phyloP scores from a whole-genome alignment of 2,888 invertebrate genomes.

The Pristionchus entomophagus region DNA sequence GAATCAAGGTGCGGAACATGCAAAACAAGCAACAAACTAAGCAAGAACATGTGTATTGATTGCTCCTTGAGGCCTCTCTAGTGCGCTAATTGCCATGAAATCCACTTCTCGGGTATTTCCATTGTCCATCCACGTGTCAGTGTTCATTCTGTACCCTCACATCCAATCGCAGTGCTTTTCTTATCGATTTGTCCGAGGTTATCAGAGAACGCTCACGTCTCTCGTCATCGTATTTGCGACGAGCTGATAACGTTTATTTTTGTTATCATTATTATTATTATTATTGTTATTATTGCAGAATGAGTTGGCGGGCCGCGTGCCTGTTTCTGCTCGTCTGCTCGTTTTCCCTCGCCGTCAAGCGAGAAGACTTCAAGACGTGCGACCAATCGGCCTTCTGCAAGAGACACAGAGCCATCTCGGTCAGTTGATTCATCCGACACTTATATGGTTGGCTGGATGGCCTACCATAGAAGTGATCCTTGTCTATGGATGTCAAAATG shows the following conservation, averaged over 20 bases:
- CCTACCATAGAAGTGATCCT: too few species aligned
- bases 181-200: background rate
- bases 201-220: background rate
- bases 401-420: slow-evolving; percentile 60
- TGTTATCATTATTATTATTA: background rate
- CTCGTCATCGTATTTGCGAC: background rate
- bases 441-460: too few species aligned
- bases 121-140: background rate
- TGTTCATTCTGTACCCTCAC: background rate
- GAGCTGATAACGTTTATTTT: too few species aligned
- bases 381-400: slow-evolving; percentile 74
- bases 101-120: background rate
- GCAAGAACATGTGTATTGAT: background rate
- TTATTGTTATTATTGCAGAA: background rate
- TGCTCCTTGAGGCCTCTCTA: background rate
- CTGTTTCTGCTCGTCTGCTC: background rate
- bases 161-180: background rate
- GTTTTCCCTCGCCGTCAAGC: slow-evolving; percentile 59
- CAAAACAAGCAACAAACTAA: background rate
- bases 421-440: too few species aligned
- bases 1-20: too few species aligned
- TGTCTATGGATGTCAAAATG: too few species aligned
- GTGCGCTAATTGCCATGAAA: background rate
- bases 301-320: slow-evolving; percentile 21
- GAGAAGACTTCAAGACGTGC: slow-evolving; percentile 74